These are phyloP conservation scores for Tursiops truncatus DNA, from an alignment of 2,113 vertebrate species.

Conservation along the genomic window DNA sequence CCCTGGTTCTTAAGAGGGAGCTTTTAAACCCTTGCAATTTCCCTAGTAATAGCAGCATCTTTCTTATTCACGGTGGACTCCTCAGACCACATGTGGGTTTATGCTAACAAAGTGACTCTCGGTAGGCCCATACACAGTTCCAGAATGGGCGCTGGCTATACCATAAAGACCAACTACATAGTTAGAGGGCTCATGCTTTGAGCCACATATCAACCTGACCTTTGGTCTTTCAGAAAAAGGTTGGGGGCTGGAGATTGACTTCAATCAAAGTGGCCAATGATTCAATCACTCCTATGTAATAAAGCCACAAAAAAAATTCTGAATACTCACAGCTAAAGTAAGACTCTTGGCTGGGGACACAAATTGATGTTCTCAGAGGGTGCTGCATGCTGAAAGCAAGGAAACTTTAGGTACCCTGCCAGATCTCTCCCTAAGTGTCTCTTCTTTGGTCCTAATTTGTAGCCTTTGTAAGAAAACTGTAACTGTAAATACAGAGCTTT, in stretches of 20 bases:
- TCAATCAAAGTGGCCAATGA: background rate
- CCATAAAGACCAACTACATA: background rate
- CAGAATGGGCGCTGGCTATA: background rate
- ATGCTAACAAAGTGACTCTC: background rate
- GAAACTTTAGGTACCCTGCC: background rate
- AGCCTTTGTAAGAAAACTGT: background rate
- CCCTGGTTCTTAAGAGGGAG: background rate
- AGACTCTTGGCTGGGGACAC: background rate
- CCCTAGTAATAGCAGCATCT: background rate
- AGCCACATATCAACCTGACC: background rate
- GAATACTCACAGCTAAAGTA: background rate
- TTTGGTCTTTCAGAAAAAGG: background rate
- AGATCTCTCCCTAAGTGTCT: background rate
- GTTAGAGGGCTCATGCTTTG: background rate
- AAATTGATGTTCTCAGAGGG: background rate
- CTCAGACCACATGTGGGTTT: background rate
- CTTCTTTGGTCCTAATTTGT: background rate
- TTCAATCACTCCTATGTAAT: background rate
- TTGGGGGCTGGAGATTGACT: background rate
- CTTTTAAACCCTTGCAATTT: background rate
- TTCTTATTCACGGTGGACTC: background rate
- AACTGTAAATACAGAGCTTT: background rate
- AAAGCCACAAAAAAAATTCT: slow-evolving; percentile 8
- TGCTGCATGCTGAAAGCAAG: background rate
- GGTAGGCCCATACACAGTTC: background rate